Evolutionary conservation across 92 coral and sea anemone genomes (phyloP), one percentile per base, ranked within the genome.

Genomic region (Chrysogorgia sp.): DNA sequence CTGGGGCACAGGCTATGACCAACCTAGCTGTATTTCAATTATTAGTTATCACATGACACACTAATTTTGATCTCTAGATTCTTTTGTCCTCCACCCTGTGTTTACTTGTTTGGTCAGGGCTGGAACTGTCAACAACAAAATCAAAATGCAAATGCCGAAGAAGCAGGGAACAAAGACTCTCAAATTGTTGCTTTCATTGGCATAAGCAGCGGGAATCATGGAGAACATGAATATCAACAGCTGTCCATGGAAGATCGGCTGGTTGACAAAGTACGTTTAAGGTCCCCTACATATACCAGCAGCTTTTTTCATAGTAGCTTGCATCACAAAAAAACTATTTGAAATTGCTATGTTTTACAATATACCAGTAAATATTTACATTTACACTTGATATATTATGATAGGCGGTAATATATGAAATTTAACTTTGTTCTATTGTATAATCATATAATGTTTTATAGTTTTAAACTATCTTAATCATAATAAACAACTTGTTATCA

Each of bases 41-140:
- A 9, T 48, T 45, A 41, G 59, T 67, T 52, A n/a, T 63, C 7
- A 19, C 2, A 26, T 29, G 31, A 23, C 1, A 22, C 53, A 7
- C 8, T n/a, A 15, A 14, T 55, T n/a, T 0, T 10, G 30, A 13
- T 22, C 20, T 22, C 20, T 2, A 96, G 99, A 76, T 96, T 96
- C 76, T 96, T 96, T 81, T 96, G 99, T 29, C 99, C 99, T 0
- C 99, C 99, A 14, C 99, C 99, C 1, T 96, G 99, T 86, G 86
- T 96, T 43, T 96, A 96, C 45, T 81, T 96, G 80, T 90, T 87
- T 59, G 99, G 99, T 1, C 92, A 96, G 34, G 97, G 97, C n/a
- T 96, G 99, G 99, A 85, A 91, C 49, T 79, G 86, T 52, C 90
- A 94, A 10, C 91, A 89, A 78, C 68, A 88, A 35, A 64, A 15